Base-by-base conservation (phyloP, 2,113 vertebrate species). In the Macrotus californicus region DNA sequence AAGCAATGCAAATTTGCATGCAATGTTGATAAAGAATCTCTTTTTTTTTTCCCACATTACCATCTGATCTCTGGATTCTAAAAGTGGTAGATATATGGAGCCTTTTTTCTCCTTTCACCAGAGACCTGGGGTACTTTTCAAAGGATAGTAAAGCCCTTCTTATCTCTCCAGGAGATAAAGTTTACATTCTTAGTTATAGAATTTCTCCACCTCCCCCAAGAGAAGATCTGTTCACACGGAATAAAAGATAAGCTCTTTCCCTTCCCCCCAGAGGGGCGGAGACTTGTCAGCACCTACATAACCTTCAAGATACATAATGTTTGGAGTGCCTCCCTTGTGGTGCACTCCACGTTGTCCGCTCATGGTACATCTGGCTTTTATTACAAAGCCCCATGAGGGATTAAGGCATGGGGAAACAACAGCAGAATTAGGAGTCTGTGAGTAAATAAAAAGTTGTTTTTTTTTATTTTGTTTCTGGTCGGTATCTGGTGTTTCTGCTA, bases 371-470 rank as follows among this genome's bases (percentile, higher is more conserved):
- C 72, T 76, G 46, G 1, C 1, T 80, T 24, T 85, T 8, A 18
- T 54, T 22, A 19, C 1, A 12, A 6, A 69, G 29, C 1, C 52
- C 8, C 24, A 36, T n/a, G 7, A 31, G 3, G 13, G 4, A 24
- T 0, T 36, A 7, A 0, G 21, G 1, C 1, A 14, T 8, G 18
- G 59, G 4, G 4, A 92, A 64, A 79, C 0, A 67, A 19, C 3
- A 87, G 16, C 0, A 43, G 10, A 1, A n/a, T 1, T 16, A 36
- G 10, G 6, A 7, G 24, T 82, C 41, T 31, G 1, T 19, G 18
- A 89, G 8, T 5, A 48, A 91, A 73, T 22, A 52, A 41, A 69
- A 81, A 26, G 19, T 6, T 50, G 5, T 15, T 7, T 18, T 21
- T 46, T 41, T 50, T 76, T 26, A 2, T 69, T 72, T 61, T 10